Base-by-base conservation (phyloP, 2,888 invertebrate species). In the Charanyca ferruginea region DNA sequence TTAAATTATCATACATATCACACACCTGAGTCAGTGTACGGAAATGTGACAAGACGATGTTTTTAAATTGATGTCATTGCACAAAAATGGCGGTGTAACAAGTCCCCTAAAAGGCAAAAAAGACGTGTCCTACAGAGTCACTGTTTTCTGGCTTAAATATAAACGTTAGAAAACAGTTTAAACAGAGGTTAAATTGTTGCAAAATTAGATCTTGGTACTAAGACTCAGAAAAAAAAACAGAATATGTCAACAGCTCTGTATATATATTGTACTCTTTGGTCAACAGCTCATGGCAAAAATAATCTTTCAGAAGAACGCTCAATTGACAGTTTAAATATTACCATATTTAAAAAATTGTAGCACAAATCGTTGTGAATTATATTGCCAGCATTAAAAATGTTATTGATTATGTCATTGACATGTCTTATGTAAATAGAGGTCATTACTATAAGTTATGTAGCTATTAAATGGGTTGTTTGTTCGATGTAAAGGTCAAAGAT, bases 401-500 rank as follows among this genome's bases (percentile, higher is more conserved):
- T 54, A 73, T 69, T 63, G 52, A 68, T 68, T 68, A 52, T 41
- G 23, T 18, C 44, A 41, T 55, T 73, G 52, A 35, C 55, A 61
- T 54, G 45, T 73, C 23, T 66, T 60, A 66, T 66, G 49, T 57
- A 51, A 76, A 77, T 48, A 68, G 64, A 66, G 71, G 74, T 71
- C 71, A 68, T 3, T 25, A 20, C 16, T 52, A 61, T 71, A 68
- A 60, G 55, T 68, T 59, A 74, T 64, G 47, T 44, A 35, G 44
- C 52, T 66, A 54, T 71, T 62, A 77, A 75, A 67, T 54, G 48
- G 66, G 66, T 68, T 77, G 66, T 74, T 71, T 66, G 53, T 65
- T 60, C 55, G 59, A 22, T 59, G n/a, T 47, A 75, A 81, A 81
- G 76, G 75, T 75, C 79, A 81, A 71, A 74, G 53, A 60, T 55